Percentiles rank a stretch among this genome's conserved stretches.
Evolutionary conservation across 2,113 vertebrate genomes (phyloP).

Genomic region (Sula dactylatra): DNA sequence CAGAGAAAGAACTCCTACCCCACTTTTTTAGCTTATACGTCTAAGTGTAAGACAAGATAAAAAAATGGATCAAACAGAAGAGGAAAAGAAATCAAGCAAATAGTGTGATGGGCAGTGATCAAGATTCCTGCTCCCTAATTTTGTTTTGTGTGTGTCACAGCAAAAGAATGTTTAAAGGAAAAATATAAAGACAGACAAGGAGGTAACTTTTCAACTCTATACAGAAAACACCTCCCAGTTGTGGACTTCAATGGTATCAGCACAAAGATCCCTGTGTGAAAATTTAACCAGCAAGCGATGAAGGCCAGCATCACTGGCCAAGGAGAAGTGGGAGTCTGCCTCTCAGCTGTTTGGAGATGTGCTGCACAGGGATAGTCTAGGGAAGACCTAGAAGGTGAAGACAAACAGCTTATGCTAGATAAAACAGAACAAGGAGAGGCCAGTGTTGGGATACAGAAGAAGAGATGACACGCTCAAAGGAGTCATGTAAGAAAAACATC

Average conservation of each 20-base stretch:
- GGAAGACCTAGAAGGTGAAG: background rate
- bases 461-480: background rate
- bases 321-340: background rate
- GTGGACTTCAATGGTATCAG: background rate
- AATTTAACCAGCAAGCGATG: background rate
- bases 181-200: background rate
- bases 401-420: background rate
- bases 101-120: background rate
- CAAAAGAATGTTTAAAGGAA: background rate
- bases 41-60: background rate
- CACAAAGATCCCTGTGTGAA: background rate
- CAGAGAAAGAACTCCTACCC: background rate
- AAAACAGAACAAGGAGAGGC: background rate
- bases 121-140: background rate
- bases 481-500: background rate
- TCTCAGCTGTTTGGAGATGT: background rate
- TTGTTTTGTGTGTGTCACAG: background rate
- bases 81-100: background rate
- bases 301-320: background rate
- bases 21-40: background rate
- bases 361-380: background rate
- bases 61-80: background rate
- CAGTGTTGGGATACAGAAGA: background rate
- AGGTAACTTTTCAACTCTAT: background rate
- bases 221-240: background rate